A percentile compares a stretch with the other conserved stretches of the same genome.
These are phyloP conservation scores for Alectoris magna DNA, from an alignment of 2,797 vertebrate genomes.

Conservation along the genomic window DNA sequence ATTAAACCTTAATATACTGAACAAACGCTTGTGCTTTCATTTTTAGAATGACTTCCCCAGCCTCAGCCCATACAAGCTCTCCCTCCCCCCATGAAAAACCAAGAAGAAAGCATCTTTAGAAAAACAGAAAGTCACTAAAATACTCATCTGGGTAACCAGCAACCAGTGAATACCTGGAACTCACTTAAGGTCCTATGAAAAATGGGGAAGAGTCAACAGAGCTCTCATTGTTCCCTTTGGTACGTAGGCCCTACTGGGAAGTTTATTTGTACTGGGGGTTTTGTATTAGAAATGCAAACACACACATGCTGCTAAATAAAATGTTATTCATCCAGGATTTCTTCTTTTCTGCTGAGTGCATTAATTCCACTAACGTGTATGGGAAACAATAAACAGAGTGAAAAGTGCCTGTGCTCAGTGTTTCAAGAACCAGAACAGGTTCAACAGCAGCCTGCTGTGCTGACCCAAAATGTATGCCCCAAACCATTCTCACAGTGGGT, in stretches of 20 bases:
- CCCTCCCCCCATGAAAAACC: background rate
- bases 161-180: background rate
- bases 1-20: background rate
- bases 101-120: background rate
- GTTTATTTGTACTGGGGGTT: constrained; percentile 42
- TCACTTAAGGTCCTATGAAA: background rate
- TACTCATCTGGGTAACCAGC: background rate
- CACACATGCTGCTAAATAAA: background rate
- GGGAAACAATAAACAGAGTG: constrained; percentile 5
- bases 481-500: background rate
- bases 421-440: background rate
- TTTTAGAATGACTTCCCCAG: background rate
- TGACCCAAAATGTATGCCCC: background rate
- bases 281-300: constrained; percentile 27
- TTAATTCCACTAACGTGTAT: background rate
- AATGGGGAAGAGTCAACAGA: background rate
- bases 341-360: background rate
- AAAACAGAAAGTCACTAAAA: background rate
- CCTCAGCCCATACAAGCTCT: background rate
- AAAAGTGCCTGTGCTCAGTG: background rate
- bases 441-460: background rate
- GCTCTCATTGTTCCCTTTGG: background rate
- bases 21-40: background rate
- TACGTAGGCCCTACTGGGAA: background rate
- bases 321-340: background rate